phyloP scores from a whole-genome alignment of 2,797 vertebrate genomes.

The Heterohyrax brucei region DNA sequence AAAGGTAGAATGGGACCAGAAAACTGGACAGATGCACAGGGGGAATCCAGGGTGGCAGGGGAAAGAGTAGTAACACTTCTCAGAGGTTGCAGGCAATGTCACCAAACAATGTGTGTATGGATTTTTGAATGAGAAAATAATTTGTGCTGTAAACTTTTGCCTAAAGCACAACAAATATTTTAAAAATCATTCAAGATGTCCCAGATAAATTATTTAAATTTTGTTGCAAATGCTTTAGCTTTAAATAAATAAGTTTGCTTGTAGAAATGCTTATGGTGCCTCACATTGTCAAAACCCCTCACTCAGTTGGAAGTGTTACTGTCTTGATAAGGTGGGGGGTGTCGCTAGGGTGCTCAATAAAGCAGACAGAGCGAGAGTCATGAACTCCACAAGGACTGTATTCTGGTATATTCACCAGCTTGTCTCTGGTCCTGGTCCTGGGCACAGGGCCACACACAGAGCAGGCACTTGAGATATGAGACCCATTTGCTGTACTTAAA shows the following conservation, averaged over 20 bases:
- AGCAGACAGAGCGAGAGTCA: not conserved
- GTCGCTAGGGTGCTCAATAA: not conserved
- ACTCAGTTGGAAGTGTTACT: not conserved
- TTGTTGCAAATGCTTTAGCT: slow-evolving; percentile 44
- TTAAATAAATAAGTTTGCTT: slow-evolving; percentile 73
- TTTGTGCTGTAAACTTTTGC: too few species aligned
- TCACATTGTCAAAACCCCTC: slow-evolving; percentile 46
- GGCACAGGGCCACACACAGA: not conserved
- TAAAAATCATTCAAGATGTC: slow-evolving; percentile 58
- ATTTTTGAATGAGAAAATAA: too few species aligned
- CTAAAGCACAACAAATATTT: too few species aligned
- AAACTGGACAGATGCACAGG: too few species aligned
- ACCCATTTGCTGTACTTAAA: not conserved
- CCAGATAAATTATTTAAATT: slow-evolving; percentile 68
- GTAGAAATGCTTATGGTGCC: not conserved
- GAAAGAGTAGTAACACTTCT: too few species aligned
- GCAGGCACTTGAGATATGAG: not conserved
- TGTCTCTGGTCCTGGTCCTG: not conserved
- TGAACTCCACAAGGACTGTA: not conserved
- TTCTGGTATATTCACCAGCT: not conserved
- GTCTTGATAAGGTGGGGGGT: not conserved
- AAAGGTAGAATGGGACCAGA: too few species aligned
- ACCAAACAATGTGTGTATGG: too few species aligned
- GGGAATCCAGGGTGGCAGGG: too few species aligned
- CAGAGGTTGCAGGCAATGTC: too few species aligned